phyloP scores from a whole-genome alignment of 2,888 invertebrate genomes.

The Amiota communis region DNA sequence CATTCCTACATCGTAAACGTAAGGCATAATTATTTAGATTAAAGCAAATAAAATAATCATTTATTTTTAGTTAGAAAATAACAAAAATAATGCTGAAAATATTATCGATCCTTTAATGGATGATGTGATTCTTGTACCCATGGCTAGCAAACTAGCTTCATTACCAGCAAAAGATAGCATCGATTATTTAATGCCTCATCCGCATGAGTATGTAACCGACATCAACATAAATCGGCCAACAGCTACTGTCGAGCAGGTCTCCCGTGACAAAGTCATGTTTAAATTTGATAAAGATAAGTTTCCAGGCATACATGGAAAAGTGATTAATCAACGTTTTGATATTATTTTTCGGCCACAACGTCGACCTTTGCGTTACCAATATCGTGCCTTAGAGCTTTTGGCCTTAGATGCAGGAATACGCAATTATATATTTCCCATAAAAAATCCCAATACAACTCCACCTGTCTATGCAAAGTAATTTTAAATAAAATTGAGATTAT shows the following conservation, averaged over 20 bases:
- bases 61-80: neutral
- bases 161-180: slow-evolving; percentile 41
- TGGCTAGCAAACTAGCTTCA: slow-evolving; percentile 41
- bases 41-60: slow-evolving; percentile 1
- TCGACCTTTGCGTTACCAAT: slow-evolving; percentile 54
- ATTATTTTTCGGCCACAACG: slow-evolving; percentile 59
- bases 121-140: slow-evolving; percentile 58
- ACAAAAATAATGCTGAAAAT: slow-evolving; percentile 48
- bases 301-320: neutral
- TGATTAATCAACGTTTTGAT: slow-evolving; percentile 39
- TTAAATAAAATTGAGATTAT: neutral
- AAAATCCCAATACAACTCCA: slow-evolving; percentile 28
- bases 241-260: slow-evolving; percentile 50
- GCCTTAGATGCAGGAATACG: slow-evolving; percentile 39
- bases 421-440: slow-evolving; percentile 57
- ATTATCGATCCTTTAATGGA: slow-evolving; percentile 51
- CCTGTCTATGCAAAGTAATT: slow-evolving; percentile 4
- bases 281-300: neutral
- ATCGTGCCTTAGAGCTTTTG: slow-evolving; percentile 60
- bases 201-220: slow-evolving; percentile 39
- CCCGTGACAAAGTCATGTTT: slow-evolving; percentile 30
- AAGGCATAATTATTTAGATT: neutral
- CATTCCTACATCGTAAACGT: neutral
- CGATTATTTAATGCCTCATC: slow-evolving; percentile 47
- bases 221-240: slow-evolving; percentile 36